Conservation (phyloP, 2,888 invertebrate species). For the Cephus runcator region DNA sequence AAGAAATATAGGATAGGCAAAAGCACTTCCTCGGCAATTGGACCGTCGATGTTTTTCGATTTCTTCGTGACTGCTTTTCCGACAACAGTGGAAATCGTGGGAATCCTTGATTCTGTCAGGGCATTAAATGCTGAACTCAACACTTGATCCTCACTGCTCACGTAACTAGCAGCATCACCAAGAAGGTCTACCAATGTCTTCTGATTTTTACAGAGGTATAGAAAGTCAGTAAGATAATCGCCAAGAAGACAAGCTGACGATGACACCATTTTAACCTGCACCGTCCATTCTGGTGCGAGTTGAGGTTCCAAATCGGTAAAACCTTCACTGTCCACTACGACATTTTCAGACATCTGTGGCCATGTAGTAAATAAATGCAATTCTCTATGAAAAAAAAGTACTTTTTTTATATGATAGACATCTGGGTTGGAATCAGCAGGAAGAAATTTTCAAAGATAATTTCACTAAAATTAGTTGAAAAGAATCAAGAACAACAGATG, state of each 20-base stretch:
- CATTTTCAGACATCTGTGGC: constrained; percentile 86
- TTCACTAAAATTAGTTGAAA: not conserved
- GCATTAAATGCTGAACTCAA: constrained; percentile 68
- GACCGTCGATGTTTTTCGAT: constrained; percentile 74
- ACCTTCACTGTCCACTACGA: constrained; percentile 87
- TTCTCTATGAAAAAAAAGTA: constrained; percentile 66
- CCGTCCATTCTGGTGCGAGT: constrained; percentile 83
- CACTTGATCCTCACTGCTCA: constrained; percentile 47
- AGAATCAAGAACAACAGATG: not conserved
- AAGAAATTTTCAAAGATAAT: not conserved
- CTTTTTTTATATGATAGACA: not conserved
- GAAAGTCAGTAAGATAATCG: constrained; percentile 79
- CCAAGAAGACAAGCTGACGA: constrained; percentile 81
- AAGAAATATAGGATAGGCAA: constrained; percentile 83
- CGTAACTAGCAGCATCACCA: constrained; percentile 66
- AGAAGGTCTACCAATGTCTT: constrained; percentile 68
- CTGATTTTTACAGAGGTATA: constrained; percentile 72
- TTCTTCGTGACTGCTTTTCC: constrained; percentile 69
- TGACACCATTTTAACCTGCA: constrained; percentile 74
- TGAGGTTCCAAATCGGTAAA: constrained; percentile 90
- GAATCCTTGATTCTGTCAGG: constrained; percentile 81
- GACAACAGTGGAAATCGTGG: constrained; percentile 72
- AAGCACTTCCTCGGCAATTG: constrained; percentile 80
- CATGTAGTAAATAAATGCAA: constrained; percentile 84
- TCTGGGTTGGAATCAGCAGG: not conserved